phyloP scores from a whole-genome alignment of 2,888 invertebrate genomes.

The Hyposoter didymator region DNA sequence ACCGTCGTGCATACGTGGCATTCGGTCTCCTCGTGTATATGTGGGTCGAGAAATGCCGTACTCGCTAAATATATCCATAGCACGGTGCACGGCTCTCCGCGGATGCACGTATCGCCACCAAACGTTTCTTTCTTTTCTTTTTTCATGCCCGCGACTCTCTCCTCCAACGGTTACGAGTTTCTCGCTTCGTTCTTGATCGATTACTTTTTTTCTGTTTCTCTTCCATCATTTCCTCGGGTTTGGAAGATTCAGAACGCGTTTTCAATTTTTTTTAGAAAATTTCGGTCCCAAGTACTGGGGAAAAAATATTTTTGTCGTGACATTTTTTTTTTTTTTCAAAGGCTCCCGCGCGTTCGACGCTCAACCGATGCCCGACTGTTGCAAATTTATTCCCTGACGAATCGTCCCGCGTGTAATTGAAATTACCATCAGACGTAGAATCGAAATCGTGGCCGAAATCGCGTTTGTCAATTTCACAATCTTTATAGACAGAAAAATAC shows the following conservation, averaged over 20 bases:
- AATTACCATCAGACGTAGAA: neutral
- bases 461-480: slow-evolving; percentile 50
- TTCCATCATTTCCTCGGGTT: neutral
- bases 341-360: too few relatives aligned
- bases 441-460: slow-evolving; percentile 36
- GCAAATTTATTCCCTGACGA: slow-evolving; percentile 24
- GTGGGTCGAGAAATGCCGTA: slow-evolving; percentile 82
- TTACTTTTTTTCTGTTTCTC: slow-evolving; percentile 3
- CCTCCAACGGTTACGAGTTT: slow-evolving; percentile 7
- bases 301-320: too few relatives aligned
- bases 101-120: slow-evolving; percentile 46
- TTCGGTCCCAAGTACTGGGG: too few relatives aligned
- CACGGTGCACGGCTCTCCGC: slow-evolving; percentile 17
- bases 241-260: neutral
- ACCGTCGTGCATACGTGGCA: slow-evolving; percentile 76
- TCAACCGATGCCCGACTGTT: too few relatives aligned
- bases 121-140: slow-evolving; percentile 52
- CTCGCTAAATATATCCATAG: slow-evolving; percentile 79
- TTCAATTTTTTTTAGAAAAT: too few relatives aligned
- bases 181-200: neutral
- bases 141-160: slow-evolving; percentile 8
- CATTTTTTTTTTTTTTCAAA: too few relatives aligned
- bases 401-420: slow-evolving; percentile 14
- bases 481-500: slow-evolving; percentile 9
- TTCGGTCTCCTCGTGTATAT: slow-evolving; percentile 79